Evolutionary conservation across 1,140 invertebrate genomes (phyloP).

Genomic region (Mercenaria mercenaria): DNA sequence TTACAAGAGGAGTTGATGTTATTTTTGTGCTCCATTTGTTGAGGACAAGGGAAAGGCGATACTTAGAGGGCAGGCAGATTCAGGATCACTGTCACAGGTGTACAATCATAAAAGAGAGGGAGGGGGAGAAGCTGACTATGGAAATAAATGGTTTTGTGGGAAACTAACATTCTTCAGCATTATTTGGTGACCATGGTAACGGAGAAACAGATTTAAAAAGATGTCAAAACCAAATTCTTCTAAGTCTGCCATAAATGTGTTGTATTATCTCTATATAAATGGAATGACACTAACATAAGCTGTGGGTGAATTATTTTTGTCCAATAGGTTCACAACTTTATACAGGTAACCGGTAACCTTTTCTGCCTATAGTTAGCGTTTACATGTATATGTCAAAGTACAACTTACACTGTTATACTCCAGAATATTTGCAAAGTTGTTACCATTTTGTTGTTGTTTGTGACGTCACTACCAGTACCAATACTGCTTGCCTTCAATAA

Average conservation of each 20-base stretch:
- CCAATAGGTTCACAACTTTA: no score
- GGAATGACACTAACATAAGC: no score
- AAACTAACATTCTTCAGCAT: constrained; percentile 23
- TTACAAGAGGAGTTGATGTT: constrained; percentile 36
- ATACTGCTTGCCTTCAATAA: no score
- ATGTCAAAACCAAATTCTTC: neutral
- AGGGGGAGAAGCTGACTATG: neutral
- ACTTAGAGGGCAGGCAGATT: constrained; percentile 52
- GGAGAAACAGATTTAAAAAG: neutral
- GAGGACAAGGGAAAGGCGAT: constrained; percentile 34
- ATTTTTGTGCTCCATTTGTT: constrained; percentile 39
- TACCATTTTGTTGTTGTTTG: no score
- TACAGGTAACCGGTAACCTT: no score
- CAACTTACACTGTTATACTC: no score
- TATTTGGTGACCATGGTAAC: constrained; percentile 12
- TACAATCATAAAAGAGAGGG: constrained; percentile 19
- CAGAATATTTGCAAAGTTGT: no score
- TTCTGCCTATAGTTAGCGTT: no score
- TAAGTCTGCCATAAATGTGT: neutral
- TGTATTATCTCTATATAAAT: no score
- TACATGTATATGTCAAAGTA: no score
- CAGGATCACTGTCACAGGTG: constrained; percentile 23
- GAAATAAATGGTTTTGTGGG: constrained; percentile 12
- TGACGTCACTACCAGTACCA: no score
- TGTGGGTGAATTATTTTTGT: no score